Evolutionary conservation across 2,113 vertebrate species (phyloP), one percentile per base, ranked within the genome.

Genomic region (Abramis brama): DNA sequence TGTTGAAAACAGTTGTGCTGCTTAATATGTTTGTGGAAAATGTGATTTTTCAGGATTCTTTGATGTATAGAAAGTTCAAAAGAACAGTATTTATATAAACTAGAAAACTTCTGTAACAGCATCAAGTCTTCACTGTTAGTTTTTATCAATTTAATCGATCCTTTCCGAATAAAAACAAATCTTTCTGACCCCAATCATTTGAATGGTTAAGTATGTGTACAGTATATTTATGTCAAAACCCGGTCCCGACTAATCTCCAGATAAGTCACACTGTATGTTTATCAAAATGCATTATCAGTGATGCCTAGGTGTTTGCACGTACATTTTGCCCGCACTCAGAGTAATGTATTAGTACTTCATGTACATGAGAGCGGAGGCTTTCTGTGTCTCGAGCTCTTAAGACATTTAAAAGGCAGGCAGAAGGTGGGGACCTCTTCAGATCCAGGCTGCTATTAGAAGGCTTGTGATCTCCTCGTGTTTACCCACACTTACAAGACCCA

Each of bases 401-500:
- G 90, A 87, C 91, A 90, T 93, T 88, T 93, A 85, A 90, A 92
- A 93, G 90, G 91, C 91, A 91, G 88, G 84, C 92, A 91, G 88
- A 92, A 94, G 94, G 92, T 94, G 91, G 92, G 91, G 92, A 94
- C 93, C 91, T 93, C 93, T 94, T 94, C 89, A 95, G 93, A 95
- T 93, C 88, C 91, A 93, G 84, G 89, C 92, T 91, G 92, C 93
- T 95, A 93, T 95, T 95, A 94, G 91, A 91, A 90, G 91, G 86
- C 93, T 93, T 95, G 92, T 94, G 92, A 94, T 94, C 93, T 93
- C 89, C 91, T 93, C 91, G 87, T 95, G 93, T 95, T 95, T 95
- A 94, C 93, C 92, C 90, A 92, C 93, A 91, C 89, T 91, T 93
- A 92, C 90, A 90, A 92, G 90, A 86, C 92, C 89, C 70, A 77